Evolutionary conservation across 1,140 invertebrate genomes (phyloP).

Genomic region (Chionoecetes opilio): DNA sequence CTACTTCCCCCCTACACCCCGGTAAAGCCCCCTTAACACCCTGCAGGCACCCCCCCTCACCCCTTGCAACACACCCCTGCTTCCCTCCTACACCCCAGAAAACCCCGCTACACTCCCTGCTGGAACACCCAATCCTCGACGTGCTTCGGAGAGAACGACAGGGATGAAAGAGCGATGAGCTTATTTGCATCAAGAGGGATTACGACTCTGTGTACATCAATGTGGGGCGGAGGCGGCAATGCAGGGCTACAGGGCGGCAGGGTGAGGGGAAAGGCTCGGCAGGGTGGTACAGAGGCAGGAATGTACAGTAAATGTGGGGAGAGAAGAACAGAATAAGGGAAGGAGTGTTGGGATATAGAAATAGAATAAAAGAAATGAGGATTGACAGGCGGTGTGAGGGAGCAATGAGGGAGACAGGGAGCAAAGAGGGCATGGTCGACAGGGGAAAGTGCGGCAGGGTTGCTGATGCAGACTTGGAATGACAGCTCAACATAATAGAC

Average conservation of each 20-base stretch:
- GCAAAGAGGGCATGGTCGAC: not conserved
- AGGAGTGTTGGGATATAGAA: not conserved
- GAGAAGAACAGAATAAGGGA: not conserved
- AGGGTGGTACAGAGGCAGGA: not conserved
- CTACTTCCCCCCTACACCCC: too few relatives aligned
- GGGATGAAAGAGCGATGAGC: conserved; percentile 25
- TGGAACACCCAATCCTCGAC: not conserved
- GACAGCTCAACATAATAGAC: not conserved
- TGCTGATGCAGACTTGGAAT: not conserved
- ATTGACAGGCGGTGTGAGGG: not conserved
- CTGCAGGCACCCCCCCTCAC: not conserved
- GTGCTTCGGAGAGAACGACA: not conserved
- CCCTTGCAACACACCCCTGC: not conserved
- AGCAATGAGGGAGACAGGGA: not conserved
- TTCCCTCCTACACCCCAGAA: not conserved
- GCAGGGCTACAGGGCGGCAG: not conserved
- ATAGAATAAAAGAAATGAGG: not conserved
- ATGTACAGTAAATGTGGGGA: not conserved
- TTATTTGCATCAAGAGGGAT: conserved; percentile 10
- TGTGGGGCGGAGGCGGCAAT: not conserved
- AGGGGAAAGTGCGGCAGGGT: not conserved
- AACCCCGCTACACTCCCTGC: not conserved
- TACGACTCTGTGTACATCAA: not conserved
- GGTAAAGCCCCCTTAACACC: too few relatives aligned
- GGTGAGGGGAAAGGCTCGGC: not conserved